Percentiles rank a stretch among this genome's conserved stretches.
These are phyloP conservation scores for Hemaris fuciformis DNA, from an alignment of 2,888 invertebrate genomes.

Conservation along the genomic window DNA sequence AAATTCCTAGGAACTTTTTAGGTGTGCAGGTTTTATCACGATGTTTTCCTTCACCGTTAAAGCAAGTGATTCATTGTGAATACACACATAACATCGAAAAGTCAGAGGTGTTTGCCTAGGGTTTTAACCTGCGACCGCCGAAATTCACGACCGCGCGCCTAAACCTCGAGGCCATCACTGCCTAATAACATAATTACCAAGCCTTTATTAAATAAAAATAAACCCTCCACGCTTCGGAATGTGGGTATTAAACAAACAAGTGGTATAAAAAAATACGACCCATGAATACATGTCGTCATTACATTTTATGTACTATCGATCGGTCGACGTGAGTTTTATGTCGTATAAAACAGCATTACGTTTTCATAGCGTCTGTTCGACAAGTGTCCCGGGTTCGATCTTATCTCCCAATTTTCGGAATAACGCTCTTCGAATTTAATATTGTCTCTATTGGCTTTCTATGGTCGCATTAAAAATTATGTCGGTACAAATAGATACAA, in stretches of 20 bases:
- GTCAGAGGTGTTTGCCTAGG: too few species aligned
- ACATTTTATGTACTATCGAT: not conserved
- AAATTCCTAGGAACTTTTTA: too few species aligned
- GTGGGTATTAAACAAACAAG: not conserved
- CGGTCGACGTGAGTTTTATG: conserved; percentile 1
- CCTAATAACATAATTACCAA: not conserved
- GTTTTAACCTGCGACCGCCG: too few species aligned
- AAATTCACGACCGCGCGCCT: too few species aligned
- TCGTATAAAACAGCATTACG: not conserved
- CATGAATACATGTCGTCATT: conserved; percentile 11
- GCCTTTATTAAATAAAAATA: not conserved
- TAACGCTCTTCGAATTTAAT: not conserved
- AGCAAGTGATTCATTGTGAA: too few species aligned
- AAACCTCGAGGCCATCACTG: too few species aligned
- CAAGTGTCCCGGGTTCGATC: not conserved
- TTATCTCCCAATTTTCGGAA: not conserved
- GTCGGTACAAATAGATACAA: too few species aligned
- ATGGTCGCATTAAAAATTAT: not conserved
- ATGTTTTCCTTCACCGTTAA: too few species aligned
- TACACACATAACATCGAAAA: too few species aligned
- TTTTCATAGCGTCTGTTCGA: not conserved
- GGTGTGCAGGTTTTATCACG: too few species aligned
- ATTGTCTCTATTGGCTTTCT: not conserved
- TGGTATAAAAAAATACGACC: conserved; percentile 6
- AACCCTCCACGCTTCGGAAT: not conserved